Base-by-base conservation (phyloP, 2,797 vertebrate species). In the Mormyrus hasselquistii region DNA sequence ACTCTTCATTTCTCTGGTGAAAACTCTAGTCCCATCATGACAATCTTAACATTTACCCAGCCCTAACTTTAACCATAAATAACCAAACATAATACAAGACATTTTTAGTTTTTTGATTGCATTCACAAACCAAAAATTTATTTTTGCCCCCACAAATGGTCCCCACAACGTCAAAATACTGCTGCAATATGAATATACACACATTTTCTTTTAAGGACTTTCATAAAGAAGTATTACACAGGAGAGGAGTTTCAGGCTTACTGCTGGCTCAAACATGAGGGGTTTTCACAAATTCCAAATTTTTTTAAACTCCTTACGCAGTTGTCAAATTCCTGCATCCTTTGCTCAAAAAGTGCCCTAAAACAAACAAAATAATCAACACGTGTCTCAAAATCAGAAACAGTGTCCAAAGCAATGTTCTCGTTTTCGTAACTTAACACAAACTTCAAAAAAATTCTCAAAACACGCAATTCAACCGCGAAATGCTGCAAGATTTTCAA, bases 391-490 rank as follows among this genome's bases (percentile, higher is more conserved):
- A 79, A 79, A 79, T 79, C 38, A 79, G 16, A 3, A 19, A n/a
- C 73, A 79, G 38, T 79, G 38, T 79, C 38, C 38, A 79, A 44
- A 44, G n/a, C 38, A 79, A 44, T 79, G 38, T 79, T 79, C 16
- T 16, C 6, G 19, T 79, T 79, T 79, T 79, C 38, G 7, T 79
- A 44, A 79, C 73, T n/a, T 41, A 79, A 79, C 38, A 44, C 73
- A 41, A 79, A n/a, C 16, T n/a, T 44, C 34, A 29, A 79, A 79
- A 79, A 38, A 79, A 38, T 2, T 44, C 38, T 79, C 73, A 41
- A 79, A n/a, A 79, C 38, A 83, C 85, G 82, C 85, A 89, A n/a
- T 85, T 34, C 52, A 49, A 86, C 52, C 44, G 38, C 73, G 59
- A 73, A 87, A 53, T 47, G 62, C 76, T 25, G 3, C 22, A 79